A percentile compares a stretch with the other conserved stretches of the same genome.
Evolutionary conservation across 2,888 invertebrate species (phyloP).

Genomic region (Scaptomyza reducta): DNA sequence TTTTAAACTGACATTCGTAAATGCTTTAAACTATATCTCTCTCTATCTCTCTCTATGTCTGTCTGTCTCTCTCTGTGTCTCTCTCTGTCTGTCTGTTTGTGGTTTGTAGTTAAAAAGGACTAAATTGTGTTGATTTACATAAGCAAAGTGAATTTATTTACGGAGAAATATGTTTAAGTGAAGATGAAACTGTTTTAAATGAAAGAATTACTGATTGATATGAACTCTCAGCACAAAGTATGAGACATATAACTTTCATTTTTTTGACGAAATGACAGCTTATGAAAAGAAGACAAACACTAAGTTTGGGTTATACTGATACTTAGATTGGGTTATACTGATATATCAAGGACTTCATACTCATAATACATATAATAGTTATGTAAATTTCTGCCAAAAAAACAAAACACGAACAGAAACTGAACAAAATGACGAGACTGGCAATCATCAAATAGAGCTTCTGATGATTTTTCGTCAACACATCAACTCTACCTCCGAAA

Average conservation of each 20-base stretch:
- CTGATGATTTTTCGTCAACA: too few species aligned
- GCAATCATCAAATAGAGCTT: neutral
- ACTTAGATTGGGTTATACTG: too few species aligned
- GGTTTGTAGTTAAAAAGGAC: conserved; percentile 2
- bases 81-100: neutral
- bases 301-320: too few species aligned
- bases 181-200: neutral
- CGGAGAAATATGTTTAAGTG: too few species aligned
- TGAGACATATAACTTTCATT: neutral
- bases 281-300: too few species aligned
- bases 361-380: too few species aligned
- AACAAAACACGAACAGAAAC: too few species aligned
- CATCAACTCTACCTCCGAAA: too few species aligned
- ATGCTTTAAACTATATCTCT: neutral
- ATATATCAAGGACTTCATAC: too few species aligned
- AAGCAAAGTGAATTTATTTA: conserved; percentile 9
- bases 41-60: too few species aligned
- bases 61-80: too few species aligned
- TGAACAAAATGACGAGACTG: conserved; percentile 30
- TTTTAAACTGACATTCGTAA: neutral
- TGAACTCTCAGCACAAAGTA: neutral
- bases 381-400: conserved; percentile 82
- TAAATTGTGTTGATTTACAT: conserved; percentile 14
- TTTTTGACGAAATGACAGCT: too few species aligned
- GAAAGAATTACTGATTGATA: neutral